These are phyloP conservation scores for Eufriesea mexicana DNA, from an alignment of 1,140 invertebrate genomes.

Conservation along the genomic window DNA sequence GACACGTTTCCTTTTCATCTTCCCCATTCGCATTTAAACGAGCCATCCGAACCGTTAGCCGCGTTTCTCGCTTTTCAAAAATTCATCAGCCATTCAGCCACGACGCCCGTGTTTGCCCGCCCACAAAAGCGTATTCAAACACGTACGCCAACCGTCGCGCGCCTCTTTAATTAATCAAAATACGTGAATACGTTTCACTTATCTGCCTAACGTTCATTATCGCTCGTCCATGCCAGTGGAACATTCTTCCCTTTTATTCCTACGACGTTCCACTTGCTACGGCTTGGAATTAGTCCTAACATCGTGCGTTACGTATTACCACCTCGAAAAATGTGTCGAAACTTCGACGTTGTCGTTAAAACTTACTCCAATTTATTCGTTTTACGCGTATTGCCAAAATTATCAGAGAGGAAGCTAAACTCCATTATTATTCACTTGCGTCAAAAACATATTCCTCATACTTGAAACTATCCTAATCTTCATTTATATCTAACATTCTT, in stretches of 20 bases:
- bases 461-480: no score
- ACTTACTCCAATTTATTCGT: no score
- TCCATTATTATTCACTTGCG: no score
- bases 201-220: neutral
- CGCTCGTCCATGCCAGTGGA: neutral
- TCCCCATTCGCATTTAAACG: neutral
- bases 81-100: constrained; percentile 1
- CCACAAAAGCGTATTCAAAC: neutral
- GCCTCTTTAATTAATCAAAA: neutral
- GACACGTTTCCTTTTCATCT: neutral
- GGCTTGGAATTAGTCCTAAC: no score
- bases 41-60: neutral
- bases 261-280: no score
- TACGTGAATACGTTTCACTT: neutral
- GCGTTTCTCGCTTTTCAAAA: constrained; percentile 7
- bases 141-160: neutral
- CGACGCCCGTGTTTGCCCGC: neutral
- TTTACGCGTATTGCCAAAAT: no score
- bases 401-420: no score
- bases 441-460: no score
- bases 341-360: no score
- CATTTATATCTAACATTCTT: no score
- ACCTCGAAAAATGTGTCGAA: no score
- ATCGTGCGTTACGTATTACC: no score
- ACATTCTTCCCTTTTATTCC: neutral